Percentiles rank a stretch among this genome's conserved stretches.
These are phyloP conservation scores for Halichondria panicea DNA, from an alignment of 37 sponge, comb jelly and placozoan genomes.

Conservation along the genomic window DNA sequence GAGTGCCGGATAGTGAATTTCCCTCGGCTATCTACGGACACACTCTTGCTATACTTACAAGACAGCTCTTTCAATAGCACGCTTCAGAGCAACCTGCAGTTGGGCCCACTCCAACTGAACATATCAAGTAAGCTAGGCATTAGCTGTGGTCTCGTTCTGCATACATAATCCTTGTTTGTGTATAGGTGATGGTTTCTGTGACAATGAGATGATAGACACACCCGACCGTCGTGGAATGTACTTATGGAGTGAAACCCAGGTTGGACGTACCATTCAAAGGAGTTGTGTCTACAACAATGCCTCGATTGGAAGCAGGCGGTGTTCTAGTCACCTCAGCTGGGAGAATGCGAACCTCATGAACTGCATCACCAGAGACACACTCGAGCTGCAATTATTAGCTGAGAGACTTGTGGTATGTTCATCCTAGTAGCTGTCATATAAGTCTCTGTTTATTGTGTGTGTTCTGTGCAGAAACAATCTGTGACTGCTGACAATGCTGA, in stretches of 20 bases:
- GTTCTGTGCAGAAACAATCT: neutral
- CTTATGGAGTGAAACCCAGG: conserved; percentile 35
- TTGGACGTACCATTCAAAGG: neutral
- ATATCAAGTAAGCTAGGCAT: neutral
- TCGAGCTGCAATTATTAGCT: neutral
- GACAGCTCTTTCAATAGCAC: too few relatives aligned
- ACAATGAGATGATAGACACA: neutral
- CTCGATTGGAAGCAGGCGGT: conserved; percentile 1
- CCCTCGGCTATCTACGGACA: too few relatives aligned
- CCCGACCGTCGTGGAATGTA: conserved; percentile 16
- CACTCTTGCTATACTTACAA: too few relatives aligned
- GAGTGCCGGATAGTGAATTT: neutral
- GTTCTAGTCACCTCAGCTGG: neutral
- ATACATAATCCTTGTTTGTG: neutral
- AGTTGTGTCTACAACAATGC: neutral
- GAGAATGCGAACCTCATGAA: neutral
- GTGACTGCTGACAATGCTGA: conserved; percentile 11
- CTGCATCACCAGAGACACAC: conserved; percentile 22
- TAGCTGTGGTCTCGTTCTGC: neutral
- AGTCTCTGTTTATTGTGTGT: neutral
- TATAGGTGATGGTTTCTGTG: conserved; percentile 42
- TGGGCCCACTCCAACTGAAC: neutral
- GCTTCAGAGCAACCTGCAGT: neutral
- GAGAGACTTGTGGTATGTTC: neutral
- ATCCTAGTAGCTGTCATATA: neutral